Evolutionary conservation across 2,888 invertebrate genomes (phyloP).

Genomic region (Ormyrus thymus): DNA sequence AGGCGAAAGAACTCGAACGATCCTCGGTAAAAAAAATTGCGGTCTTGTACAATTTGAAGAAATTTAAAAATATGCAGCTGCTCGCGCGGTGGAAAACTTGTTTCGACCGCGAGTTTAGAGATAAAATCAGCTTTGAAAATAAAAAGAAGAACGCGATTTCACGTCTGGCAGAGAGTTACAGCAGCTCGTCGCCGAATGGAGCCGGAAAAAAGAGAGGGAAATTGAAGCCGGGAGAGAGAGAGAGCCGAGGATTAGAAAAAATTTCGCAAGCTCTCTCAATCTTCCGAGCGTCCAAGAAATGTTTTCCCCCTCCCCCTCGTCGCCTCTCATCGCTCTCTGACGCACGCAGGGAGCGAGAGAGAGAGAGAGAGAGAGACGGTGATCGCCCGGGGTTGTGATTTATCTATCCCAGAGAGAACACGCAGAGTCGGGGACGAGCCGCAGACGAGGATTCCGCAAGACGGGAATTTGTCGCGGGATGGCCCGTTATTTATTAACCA

Average conservation of each 20-base stretch:
- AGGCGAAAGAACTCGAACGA: too few relatives aligned
- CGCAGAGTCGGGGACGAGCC: slow-evolving; percentile 1
- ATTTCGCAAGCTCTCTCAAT: slow-evolving; percentile 32
- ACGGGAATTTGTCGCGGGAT: slow-evolving; percentile 23
- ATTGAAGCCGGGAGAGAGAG: not conserved
- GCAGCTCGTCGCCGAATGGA: too few relatives aligned
- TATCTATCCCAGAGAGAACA: slow-evolving; percentile 33
- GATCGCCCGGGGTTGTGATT: slow-evolving; percentile 51
- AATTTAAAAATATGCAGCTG: too few relatives aligned
- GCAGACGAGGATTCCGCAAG: slow-evolving; percentile 23
- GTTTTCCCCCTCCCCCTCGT: slow-evolving; percentile 22
- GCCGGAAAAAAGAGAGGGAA: too few relatives aligned
- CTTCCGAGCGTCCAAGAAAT: slow-evolving; percentile 14
- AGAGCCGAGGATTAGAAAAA: slow-evolving; percentile 26
- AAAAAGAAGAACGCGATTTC: too few relatives aligned
- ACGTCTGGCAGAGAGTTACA: too few relatives aligned
- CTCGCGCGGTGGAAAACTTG: too few relatives aligned
- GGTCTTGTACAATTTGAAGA: too few relatives aligned
- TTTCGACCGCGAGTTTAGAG: too few relatives aligned
- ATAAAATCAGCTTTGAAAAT: too few relatives aligned
- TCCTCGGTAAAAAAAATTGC: too few relatives aligned
- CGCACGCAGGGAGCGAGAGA: not conserved
- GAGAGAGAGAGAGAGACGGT: slow-evolving; percentile 4
- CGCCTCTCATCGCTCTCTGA: slow-evolving; percentile 12
- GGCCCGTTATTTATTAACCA: slow-evolving; percentile 47